Evolutionary conservation across 2,888 invertebrate species (phyloP), one percentile per base, ranked within the genome.

Genomic region (Stegophylla sp.): DNA sequence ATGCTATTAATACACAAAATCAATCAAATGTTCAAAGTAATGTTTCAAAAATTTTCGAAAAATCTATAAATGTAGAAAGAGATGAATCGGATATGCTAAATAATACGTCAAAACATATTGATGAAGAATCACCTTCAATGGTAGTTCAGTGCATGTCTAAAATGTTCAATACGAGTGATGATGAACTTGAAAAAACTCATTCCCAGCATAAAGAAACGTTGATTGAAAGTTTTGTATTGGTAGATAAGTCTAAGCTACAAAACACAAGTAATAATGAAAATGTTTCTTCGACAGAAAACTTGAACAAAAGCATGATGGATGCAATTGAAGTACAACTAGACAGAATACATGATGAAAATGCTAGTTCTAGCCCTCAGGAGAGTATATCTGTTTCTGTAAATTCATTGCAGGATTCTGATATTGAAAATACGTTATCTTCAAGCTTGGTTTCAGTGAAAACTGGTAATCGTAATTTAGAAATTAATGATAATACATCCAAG

Each of bases 121-220:
- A 28, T 63, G 20, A 66, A 23, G 56, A 67, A 67, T 43, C 43
- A 20, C 67, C 76, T 5, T 76, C 76, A 28, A 53, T 67, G 15
- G 10, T 77, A 45, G 56, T 56, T 43, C 56, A 45, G 10, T 45
- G 45, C 59, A 48, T 79, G 23, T 48, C 79, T 34, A 34, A 61
- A 71, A 59, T 71, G 69, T 34, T 45, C 3, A 48, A 79, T 79
- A 10, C 12, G 0, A 79, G 17, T 79, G 13, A 20, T 45, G 77
- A 77, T 69, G 28, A 69, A 34, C 59, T 41, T 13, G 61, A 61
- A 48, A 17, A 20, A 17, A 59, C 69, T 51, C 3, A n/a, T 77
- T 69, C 48, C 15, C 15, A 43, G 13, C 28, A 28, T 12, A 34
- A 64, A 43, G 51, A 51, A 7, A 41, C 10, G 12, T 4, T 61